Percentiles rank a stretch among this genome's conserved stretches.
These are phyloP conservation scores for Tanytarsus gracilentus DNA, from an alignment of 2,888 invertebrate species.

Conservation along the genomic window DNA sequence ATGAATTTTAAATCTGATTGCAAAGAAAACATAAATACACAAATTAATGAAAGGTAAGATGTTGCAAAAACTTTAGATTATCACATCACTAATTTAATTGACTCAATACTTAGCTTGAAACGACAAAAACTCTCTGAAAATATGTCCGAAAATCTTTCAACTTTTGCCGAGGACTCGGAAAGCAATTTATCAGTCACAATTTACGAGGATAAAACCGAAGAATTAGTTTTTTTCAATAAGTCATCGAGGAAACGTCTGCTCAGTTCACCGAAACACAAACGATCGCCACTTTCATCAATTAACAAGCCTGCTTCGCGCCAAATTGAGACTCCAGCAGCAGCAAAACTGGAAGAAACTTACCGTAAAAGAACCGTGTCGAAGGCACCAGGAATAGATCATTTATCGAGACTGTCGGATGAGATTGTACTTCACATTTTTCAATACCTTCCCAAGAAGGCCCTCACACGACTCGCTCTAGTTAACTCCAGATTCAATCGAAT, in stretches of 20 bases:
- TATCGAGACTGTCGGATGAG: conserved; percentile 62
- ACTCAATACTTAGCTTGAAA: neutral
- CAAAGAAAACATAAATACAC: neutral
- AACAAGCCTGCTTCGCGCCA: too few relatives aligned
- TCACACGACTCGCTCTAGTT: conserved; percentile 62
- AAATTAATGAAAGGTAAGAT: conserved; percentile 8
- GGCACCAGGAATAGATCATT: neutral
- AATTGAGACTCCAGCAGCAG: too few relatives aligned
- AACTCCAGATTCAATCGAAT: conserved; percentile 72
- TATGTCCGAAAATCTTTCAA: neutral
- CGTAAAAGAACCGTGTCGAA: neutral
- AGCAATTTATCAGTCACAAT: conserved; percentile 5
- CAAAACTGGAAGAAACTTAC: too few relatives aligned
- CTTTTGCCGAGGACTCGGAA: neutral
- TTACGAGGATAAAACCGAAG: conserved; percentile 10
- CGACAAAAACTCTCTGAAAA: neutral
- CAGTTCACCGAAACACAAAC: neutral
- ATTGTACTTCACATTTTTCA: conserved; percentile 72
- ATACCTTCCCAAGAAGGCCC: conserved; percentile 68
- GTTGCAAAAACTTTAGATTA: too few relatives aligned
- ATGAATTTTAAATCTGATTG: too few relatives aligned
- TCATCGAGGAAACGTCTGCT: neutral
- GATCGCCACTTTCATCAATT: conserved; percentile 2
- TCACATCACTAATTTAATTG: neutral
- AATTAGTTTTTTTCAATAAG: conserved; percentile 4